Percentiles rank a stretch among this genome's conserved stretches.
These are phyloP conservation scores for Typhlichthys subterraneus DNA, from an alignment of 2,797 vertebrate genomes.

Conservation along the genomic window DNA sequence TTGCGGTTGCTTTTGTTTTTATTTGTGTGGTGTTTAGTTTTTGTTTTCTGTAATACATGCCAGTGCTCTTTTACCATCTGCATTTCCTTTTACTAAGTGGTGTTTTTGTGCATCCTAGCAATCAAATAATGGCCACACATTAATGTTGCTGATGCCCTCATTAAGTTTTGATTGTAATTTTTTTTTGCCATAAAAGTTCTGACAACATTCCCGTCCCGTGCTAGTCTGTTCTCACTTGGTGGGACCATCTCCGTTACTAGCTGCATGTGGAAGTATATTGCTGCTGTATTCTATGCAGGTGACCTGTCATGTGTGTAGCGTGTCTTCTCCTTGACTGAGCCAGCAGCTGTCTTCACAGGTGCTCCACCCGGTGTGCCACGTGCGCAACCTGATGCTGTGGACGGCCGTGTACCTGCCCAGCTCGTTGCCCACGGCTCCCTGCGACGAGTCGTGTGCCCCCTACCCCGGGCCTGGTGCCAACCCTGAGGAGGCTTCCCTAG, in stretches of 20 bases:
- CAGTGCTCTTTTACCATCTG: too few relatives aligned
- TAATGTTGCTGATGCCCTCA: too few relatives aligned
- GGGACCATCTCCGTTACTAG: too few relatives aligned
- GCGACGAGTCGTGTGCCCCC: conserved; percentile 91
- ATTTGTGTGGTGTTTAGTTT: conserved; percentile 10
- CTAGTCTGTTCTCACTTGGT: too few relatives aligned
- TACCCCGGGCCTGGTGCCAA: conserved; percentile 87
- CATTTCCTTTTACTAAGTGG: too few relatives aligned
- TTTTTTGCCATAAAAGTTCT: too few relatives aligned
- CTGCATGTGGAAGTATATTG: too few relatives aligned
- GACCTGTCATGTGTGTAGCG: not conserved
- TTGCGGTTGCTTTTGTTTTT: conserved; percentile 29
- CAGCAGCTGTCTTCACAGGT: conserved; percentile 76
- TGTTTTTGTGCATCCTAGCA: too few relatives aligned
- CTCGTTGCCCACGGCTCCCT: conserved; percentile 91
- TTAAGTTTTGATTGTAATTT: too few relatives aligned
- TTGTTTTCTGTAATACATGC: not conserved
- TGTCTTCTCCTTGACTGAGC: conserved; percentile 6
- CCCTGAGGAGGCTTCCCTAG: conserved; percentile 88
- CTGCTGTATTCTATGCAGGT: not conserved
- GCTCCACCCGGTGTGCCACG: conserved; percentile 95
- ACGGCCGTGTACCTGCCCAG: conserved; percentile 95
- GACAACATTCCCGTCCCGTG: too few relatives aligned
- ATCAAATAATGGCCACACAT: too few relatives aligned
- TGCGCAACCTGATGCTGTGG: conserved; percentile 97